Evolutionary conservation across 2,113 vertebrate species (phyloP).

Genomic region (Phylloscopus trochiloides): DNA sequence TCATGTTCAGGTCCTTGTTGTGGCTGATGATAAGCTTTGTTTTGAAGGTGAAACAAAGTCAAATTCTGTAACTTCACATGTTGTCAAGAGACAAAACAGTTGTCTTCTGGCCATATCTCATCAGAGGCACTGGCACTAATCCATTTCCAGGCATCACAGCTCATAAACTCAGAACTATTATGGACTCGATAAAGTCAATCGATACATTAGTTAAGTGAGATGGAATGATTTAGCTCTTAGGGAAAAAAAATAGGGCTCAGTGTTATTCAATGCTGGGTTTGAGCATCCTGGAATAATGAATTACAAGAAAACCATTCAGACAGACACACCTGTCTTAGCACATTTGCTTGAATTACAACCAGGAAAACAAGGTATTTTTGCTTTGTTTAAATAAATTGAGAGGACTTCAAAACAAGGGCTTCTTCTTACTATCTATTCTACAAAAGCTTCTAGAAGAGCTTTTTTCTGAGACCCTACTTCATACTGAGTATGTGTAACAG

Average conservation of each 20-base stretch:
- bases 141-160: slow-evolving; percentile 52
- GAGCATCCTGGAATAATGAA: background rate
- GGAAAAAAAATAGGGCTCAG: background rate
- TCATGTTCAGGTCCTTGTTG: background rate
- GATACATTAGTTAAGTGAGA: slow-evolving; percentile 58
- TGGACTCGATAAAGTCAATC: slow-evolving; percentile 30
- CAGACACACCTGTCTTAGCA: background rate
- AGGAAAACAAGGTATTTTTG: background rate
- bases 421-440: background rate
- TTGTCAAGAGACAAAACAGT: background rate
- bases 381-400: background rate
- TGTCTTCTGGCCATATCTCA: background rate
- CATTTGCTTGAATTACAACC: background rate
- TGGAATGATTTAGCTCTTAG: slow-evolving; percentile 44
- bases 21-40: background rate
- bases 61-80: background rate
- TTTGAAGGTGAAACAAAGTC: slow-evolving; percentile 33
- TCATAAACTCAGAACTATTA: slow-evolving; percentile 56
- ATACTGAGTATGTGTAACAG: background rate
- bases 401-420: background rate
- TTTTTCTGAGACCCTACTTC: background rate
- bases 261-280: background rate
- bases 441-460: background rate
- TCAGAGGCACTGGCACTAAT: slow-evolving; percentile 4
- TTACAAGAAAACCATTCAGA: background rate